A percentile compares a stretch with the other conserved stretches of the same genome.
Evolutionary conservation across 2,888 invertebrate species (phyloP).

Genomic region (Drosophila acutilabella): DNA sequence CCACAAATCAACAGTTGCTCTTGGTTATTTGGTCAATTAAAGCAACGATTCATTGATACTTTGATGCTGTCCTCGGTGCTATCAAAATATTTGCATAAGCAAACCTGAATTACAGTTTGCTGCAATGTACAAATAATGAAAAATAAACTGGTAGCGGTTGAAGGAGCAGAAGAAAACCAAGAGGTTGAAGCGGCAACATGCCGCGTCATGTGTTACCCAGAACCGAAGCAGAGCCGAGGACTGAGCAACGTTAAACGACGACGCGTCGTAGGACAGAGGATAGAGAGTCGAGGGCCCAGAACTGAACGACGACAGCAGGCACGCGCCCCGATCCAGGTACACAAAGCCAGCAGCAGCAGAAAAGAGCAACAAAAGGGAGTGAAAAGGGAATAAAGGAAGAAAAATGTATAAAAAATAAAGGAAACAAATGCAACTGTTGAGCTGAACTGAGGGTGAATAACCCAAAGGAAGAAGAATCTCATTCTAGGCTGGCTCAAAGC

Average conservation of each 20-base stretch:
- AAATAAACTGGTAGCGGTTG: slow-evolving; percentile 32
- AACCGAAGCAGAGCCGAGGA: slow-evolving; percentile 23
- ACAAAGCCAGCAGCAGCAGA: slow-evolving; percentile 40
- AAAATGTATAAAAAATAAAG: slow-evolving; percentile 43
- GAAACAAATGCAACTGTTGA: slow-evolving; percentile 71
- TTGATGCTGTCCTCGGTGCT: slow-evolving; percentile 43
- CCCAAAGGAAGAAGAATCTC: slow-evolving; percentile 61
- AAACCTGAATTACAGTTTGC: slow-evolving; percentile 68
- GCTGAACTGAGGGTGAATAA: slow-evolving; percentile 62
- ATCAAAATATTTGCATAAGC: slow-evolving; percentile 77
- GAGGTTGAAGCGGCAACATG: slow-evolving; percentile 34
- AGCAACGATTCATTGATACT: slow-evolving; percentile 43
- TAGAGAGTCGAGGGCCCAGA: slow-evolving; percentile 26
- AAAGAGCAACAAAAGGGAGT: slow-evolving; percentile 28
- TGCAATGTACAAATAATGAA: slow-evolving; percentile 12
- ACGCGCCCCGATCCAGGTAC: slow-evolving; percentile 79
- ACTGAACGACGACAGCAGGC: slow-evolving; percentile 81
- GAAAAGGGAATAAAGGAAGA: slow-evolving; percentile 42
- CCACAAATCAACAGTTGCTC: slow-evolving; percentile 40
- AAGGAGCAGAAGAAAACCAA: slow-evolving; percentile 1
- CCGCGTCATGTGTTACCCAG: slow-evolving; percentile 69
- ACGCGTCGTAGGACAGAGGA: slow-evolving; percentile 1
- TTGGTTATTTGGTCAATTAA: slow-evolving; percentile 45
- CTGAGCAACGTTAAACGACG: slow-evolving; percentile 3
- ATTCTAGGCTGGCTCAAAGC: slow-evolving; percentile 44